phyloP scores from a whole-genome alignment of 2,797 vertebrate genomes.

The Spondyliosoma cantharus region DNA sequence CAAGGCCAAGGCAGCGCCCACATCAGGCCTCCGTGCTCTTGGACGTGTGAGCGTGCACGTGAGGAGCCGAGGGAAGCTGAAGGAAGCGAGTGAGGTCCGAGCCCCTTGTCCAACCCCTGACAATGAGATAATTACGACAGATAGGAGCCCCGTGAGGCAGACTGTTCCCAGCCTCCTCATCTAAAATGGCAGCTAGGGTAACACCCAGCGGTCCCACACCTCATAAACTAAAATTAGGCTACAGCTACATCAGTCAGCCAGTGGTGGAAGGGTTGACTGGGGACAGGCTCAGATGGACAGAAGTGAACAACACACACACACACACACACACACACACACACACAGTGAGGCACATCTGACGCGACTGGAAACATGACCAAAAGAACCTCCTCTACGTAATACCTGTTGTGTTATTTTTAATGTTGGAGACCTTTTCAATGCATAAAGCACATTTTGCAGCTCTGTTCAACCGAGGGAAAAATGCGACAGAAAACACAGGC shows the following conservation, averaged over 20 bases:
- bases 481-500: not conserved
- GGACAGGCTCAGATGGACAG: conserved; percentile 66
- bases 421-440: too few species aligned
- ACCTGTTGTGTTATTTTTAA: too few species aligned
- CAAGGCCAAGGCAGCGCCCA: conserved; percentile 54
- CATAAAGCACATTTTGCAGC: conserved; percentile 7
- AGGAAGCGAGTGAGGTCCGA: conserved; percentile 71
- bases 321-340: conserved; percentile 28
- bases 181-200: conserved; percentile 81
- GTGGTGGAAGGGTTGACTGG: conserved; percentile 68
- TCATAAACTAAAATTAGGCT: conserved; percentile 83
- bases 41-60: conserved; percentile 61
- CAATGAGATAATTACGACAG: conserved; percentile 80
- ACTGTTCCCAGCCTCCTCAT: conserved; percentile 70
- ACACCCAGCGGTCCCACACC: conserved; percentile 81
- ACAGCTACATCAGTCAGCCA: conserved; percentile 72
- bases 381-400: conserved; percentile 13
- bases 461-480: conserved; percentile 12
- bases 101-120: conserved; percentile 77
- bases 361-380: conserved; percentile 27
- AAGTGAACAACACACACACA: conserved; percentile 51
- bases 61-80: conserved; percentile 67
- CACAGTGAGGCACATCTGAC: conserved; percentile 31
- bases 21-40: conserved; percentile 52
- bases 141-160: conserved; percentile 68